A percentile compares a stretch with the other conserved stretches of the same genome.
Evolutionary conservation across 2,113 vertebrate genomes (phyloP).

Genomic region (Gasterosteus aculeatus): DNA sequence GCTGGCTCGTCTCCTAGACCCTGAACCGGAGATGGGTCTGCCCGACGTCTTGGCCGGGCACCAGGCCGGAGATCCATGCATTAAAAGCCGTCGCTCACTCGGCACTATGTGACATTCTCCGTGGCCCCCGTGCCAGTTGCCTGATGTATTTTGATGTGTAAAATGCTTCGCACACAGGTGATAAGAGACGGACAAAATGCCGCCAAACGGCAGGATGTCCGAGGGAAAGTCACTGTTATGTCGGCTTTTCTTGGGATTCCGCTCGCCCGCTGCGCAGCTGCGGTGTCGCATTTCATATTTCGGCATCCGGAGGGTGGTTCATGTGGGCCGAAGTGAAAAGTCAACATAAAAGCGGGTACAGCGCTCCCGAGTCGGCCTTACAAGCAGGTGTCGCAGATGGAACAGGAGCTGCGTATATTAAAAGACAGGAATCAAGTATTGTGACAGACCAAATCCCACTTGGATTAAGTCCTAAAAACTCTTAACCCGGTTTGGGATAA

Average conservation of each 20-base stretch:
- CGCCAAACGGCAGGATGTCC: slow-evolving; percentile 61
- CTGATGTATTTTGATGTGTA: slow-evolving; percentile 76
- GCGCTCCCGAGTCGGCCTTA: not conserved
- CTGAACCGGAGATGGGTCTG: slow-evolving; percentile 47
- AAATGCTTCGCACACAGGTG: slow-evolving; percentile 74
- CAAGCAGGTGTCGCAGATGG: not conserved
- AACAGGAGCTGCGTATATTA: not conserved
- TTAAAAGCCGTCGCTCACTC: slow-evolving; percentile 73
- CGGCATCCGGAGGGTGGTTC: slow-evolving; percentile 44
- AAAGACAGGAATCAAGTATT: not conserved
- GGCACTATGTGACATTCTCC: slow-evolving; percentile 75
- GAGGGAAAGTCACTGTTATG: slow-evolving; percentile 40
- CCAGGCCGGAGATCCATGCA: slow-evolving; percentile 44
- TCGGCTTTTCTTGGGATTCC: slow-evolving; percentile 54
- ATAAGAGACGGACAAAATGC: slow-evolving; percentile 62
- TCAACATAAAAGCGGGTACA: not conserved
- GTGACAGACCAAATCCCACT: not conserved
- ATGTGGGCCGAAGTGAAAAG: slow-evolving; percentile 22
- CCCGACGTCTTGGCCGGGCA: slow-evolving; percentile 23
- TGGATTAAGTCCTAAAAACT: slow-evolving; percentile 27
- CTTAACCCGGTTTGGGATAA: slow-evolving; percentile 28
- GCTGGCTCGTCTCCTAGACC: slow-evolving; percentile 17
- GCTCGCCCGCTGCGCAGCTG: slow-evolving; percentile 48
- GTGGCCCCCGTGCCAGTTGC: slow-evolving; percentile 69
- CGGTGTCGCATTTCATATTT: slow-evolving; percentile 57